phyloP scores from a whole-genome alignment of 2,888 invertebrate species.

The Aleiodes testaceus region DNA sequence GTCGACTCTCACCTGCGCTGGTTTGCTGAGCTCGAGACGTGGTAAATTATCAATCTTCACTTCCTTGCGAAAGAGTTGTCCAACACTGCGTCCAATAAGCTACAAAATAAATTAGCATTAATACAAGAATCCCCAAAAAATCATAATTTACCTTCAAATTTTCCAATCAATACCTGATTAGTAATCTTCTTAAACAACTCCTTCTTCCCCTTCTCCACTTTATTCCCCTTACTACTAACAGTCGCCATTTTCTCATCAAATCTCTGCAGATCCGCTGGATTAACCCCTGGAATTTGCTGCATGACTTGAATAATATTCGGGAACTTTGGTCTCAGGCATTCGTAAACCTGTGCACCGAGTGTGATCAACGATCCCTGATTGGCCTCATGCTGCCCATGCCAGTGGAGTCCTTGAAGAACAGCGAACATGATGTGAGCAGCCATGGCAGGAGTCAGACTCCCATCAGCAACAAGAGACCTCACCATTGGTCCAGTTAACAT shows the following conservation, averaged over 20 bases:
- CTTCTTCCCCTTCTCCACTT: constrained; percentile 91
- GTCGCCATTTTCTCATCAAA: constrained; percentile 88
- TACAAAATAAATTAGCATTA: constrained; percentile 69
- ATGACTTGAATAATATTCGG: constrained; percentile 79
- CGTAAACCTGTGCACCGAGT: constrained; percentile 89
- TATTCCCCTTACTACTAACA: constrained; percentile 81
- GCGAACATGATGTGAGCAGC: constrained; percentile 85
- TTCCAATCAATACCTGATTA: constrained; percentile 77
- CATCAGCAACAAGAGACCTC: constrained; percentile 79
- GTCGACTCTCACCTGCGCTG: constrained; percentile 64
- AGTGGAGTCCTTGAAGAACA: constrained; percentile 85
- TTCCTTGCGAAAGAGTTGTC: constrained; percentile 91
- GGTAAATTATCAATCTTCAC: constrained; percentile 90
- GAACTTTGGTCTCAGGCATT: constrained; percentile 85
- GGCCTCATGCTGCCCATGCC: constrained; percentile 93
- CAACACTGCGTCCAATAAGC: constrained; percentile 88
- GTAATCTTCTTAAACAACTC: constrained; percentile 93
- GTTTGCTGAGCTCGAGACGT: constrained; percentile 75
- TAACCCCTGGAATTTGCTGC: constrained; percentile 88
- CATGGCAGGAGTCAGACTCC: constrained; percentile 79
- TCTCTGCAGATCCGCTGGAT: constrained; percentile 85
- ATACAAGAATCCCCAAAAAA: background rate
- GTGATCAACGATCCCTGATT: constrained; percentile 87
- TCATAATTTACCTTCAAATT: background rate
- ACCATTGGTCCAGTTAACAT: constrained; percentile 82